phyloP scores from a whole-genome alignment of 2,888 invertebrate genomes.

The Acrobasis repandana region DNA sequence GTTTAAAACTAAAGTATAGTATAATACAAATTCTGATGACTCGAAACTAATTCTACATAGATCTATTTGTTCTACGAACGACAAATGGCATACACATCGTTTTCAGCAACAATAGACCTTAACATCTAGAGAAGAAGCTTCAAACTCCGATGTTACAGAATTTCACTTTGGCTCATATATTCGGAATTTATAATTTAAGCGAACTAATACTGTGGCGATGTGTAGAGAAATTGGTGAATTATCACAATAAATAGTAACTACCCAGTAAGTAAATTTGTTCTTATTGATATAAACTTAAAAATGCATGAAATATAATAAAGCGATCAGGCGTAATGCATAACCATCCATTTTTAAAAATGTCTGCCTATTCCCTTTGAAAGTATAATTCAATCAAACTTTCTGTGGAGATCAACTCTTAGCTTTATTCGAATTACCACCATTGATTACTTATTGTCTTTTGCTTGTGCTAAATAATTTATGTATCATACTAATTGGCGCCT shows the following conservation, averaged over 20 bases:
- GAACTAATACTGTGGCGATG: constrained; percentile 31
- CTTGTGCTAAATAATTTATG: background rate
- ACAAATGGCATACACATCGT: constrained; percentile 67
- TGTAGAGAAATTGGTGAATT: constrained; percentile 32
- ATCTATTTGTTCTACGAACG: constrained; percentile 56
- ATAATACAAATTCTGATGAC: constrained; percentile 28
- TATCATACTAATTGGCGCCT: background rate
- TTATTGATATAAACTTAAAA: constrained; percentile 41
- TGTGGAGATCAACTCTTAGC: constrained; percentile 43
- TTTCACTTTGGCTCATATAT: constrained; percentile 60
- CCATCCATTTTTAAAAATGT: no score
- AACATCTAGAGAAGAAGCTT: constrained; percentile 29
- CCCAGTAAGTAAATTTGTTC: constrained; percentile 44
- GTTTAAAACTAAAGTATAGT: constrained; percentile 63
- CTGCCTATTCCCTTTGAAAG: background rate
- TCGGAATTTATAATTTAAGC: constrained; percentile 41
- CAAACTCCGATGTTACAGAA: constrained; percentile 43
- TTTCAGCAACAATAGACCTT: constrained; percentile 52
- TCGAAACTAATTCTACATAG: constrained; percentile 43
- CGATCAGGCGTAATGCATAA: constrained; percentile 4
- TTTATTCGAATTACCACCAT: constrained; percentile 17
- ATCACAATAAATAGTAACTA: constrained; percentile 49
- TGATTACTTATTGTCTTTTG: constrained; percentile 1
- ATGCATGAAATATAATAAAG: constrained; percentile 35
- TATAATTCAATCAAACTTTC: background rate